phyloP scores from a whole-genome alignment of 2,113 vertebrate species.

The Nothocercus julius region DNA sequence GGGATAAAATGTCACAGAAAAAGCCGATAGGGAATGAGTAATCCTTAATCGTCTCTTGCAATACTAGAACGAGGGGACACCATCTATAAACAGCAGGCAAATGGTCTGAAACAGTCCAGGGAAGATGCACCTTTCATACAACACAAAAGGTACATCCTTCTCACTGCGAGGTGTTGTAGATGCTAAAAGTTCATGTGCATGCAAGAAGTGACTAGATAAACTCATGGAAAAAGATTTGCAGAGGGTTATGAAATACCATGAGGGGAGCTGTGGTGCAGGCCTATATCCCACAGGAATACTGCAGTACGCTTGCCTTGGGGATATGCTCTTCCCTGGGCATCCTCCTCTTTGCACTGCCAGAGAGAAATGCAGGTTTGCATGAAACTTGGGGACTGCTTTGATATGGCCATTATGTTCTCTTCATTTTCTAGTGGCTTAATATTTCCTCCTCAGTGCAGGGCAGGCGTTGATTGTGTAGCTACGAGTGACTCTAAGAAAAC shows the following conservation, averaged over 20 bases:
- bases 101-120: not conserved
- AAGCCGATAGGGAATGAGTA: not conserved
- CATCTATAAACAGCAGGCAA: not conserved
- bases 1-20: not conserved
- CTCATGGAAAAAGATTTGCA: not conserved
- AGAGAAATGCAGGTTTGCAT: rapidly evolving
- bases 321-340: not conserved
- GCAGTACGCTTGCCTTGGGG: not conserved
- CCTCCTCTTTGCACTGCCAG: not conserved
- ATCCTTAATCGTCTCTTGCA: not conserved
- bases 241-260: not conserved
- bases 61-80: not conserved
- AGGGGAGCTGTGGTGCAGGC: not conserved
- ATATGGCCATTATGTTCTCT: rapidly evolving
- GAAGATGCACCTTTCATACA: not conserved
- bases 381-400: not conserved
- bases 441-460: rapidly evolving
- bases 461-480: rapidly evolving
- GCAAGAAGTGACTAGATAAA: not conserved
- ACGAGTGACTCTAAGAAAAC: not conserved
- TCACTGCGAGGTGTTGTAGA: not conserved
- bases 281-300: rapidly evolving
- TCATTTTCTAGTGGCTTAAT: rapidly evolving
- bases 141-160: not conserved
- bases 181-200: not conserved